phyloP scores from a whole-genome alignment of 1,140 invertebrate genomes.

The Eueides isabella region DNA sequence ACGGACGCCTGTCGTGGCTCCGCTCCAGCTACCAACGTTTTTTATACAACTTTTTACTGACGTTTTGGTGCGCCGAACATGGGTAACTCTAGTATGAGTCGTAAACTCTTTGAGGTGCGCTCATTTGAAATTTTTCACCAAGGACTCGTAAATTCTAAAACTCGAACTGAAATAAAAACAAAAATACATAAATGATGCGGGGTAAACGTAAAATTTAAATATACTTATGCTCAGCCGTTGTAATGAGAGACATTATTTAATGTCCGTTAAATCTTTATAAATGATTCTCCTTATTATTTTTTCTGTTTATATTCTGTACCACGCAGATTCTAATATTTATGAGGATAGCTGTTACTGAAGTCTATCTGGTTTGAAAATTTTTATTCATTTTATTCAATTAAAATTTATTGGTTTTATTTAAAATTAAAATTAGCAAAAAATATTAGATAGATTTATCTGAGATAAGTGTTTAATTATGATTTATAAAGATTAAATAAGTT shows the following conservation, averaged over 20 bases:
- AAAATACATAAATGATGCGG: conserved; percentile 23
- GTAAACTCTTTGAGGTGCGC: conserved; percentile 36
- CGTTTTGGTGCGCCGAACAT: conserved; percentile 19
- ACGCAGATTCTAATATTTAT: conserved; percentile 19
- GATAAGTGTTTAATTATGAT: no score
- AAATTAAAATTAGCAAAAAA: not conserved
- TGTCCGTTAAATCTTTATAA: conserved; percentile 27
- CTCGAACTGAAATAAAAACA: conserved; percentile 12
- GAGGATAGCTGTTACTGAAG: conserved; percentile 12
- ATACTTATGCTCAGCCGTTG: conserved; percentile 11
- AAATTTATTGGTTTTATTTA: not conserved
- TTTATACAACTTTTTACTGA: conserved; percentile 25
- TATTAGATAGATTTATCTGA: not conserved
- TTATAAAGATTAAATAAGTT: no score
- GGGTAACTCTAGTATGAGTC: conserved; percentile 27
- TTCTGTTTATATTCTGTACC: not conserved
- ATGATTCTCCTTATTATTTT: conserved; percentile 27
- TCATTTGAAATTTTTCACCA: conserved; percentile 40
- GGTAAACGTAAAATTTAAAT: conserved; percentile 20
- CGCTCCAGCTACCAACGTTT: conserved; percentile 19
- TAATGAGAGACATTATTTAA: conserved; percentile 31
- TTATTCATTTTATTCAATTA: not conserved
- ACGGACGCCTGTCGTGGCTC: conserved; percentile 31
- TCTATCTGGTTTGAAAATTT: not conserved
- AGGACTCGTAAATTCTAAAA: conserved; percentile 23